These are phyloP conservation scores for Colletes latitarsis DNA, from an alignment of 1,140 invertebrate species.

Conservation along the genomic window DNA sequence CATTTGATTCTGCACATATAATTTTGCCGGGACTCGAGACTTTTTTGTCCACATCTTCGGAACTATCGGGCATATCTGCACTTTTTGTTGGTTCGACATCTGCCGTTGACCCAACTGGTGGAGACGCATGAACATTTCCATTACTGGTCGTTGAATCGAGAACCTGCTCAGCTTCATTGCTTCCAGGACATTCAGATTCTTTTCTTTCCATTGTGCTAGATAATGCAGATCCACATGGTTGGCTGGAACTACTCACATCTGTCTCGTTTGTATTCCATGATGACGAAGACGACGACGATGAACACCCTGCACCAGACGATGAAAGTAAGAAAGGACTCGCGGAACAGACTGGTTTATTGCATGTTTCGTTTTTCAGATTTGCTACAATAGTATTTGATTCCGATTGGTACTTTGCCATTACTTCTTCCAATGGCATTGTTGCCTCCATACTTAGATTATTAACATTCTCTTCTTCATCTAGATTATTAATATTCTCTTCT, in stretches of 20 bases:
- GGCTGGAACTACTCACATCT: constrained; percentile 79
- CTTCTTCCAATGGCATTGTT: constrained; percentile 89
- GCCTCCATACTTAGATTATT: constrained; percentile 90
- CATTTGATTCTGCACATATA: constrained; percentile 62
- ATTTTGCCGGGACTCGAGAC: constrained; percentile 80
- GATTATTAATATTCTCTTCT: constrained; percentile 86
- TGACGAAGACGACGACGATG: constrained; percentile 59
- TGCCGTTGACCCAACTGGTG: constrained; percentile 60
- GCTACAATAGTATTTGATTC: constrained; percentile 62
- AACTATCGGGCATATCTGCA: constrained; percentile 82
- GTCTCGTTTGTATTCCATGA: constrained; percentile 76
- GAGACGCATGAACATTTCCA: constrained; percentile 70
- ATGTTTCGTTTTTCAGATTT: constrained; percentile 58
- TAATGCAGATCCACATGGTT: constrained; percentile 70
- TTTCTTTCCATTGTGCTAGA: constrained; percentile 59
- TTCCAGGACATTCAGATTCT: constrained; percentile 65
- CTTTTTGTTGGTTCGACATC: constrained; percentile 72
- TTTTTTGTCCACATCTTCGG: constrained; percentile 81
- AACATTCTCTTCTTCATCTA: constrained; percentile 86
- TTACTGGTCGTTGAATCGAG: constrained; percentile 82
- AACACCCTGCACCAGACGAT: constrained; percentile 71
- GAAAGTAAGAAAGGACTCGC: constrained; percentile 70
- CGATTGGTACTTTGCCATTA: constrained; percentile 85
- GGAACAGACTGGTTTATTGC: constrained; percentile 48
- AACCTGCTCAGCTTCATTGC: constrained; percentile 76